phyloP scores from a whole-genome alignment of 2,113 vertebrate genomes.

The Stictonetta naevosa region DNA sequence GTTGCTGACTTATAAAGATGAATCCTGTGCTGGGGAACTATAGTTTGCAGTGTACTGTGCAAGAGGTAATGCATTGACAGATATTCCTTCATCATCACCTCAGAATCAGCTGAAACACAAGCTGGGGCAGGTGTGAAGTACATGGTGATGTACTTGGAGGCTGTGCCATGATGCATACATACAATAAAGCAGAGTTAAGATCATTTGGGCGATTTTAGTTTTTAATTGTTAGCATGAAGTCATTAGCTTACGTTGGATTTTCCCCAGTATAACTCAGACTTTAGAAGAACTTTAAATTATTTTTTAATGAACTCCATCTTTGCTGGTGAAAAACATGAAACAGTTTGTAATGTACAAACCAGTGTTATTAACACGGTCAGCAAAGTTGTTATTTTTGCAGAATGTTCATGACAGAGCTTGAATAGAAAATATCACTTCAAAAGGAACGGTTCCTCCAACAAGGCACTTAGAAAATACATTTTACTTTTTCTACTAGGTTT shows the following conservation, averaged over 20 bases:
- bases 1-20: neutral
- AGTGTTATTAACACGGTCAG: neutral
- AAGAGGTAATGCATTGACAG: neutral
- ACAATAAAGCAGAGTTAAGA: neutral
- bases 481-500: neutral
- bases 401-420: neutral
- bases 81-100: neutral
- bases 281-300: neutral
- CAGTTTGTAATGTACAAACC: neutral
- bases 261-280: neutral
- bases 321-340: neutral
- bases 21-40: neutral
- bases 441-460: neutral
- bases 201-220: neutral
- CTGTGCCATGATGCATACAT: too few relatives aligned
- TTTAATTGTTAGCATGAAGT: constrained; percentile 6
- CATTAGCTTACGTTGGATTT: constrained; percentile 16
- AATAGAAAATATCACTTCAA: neutral
- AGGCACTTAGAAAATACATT: neutral
- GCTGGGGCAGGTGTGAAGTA: neutral
- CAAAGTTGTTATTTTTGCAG: neutral
- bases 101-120: neutral
- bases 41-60: neutral
- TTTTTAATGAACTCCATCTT: neutral
- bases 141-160: neutral